A percentile compares a stretch with the other conserved stretches of the same genome.
Conservation (phyloP, 2,888 invertebrate species). For the Dinocampus coccinellae region DNA sequence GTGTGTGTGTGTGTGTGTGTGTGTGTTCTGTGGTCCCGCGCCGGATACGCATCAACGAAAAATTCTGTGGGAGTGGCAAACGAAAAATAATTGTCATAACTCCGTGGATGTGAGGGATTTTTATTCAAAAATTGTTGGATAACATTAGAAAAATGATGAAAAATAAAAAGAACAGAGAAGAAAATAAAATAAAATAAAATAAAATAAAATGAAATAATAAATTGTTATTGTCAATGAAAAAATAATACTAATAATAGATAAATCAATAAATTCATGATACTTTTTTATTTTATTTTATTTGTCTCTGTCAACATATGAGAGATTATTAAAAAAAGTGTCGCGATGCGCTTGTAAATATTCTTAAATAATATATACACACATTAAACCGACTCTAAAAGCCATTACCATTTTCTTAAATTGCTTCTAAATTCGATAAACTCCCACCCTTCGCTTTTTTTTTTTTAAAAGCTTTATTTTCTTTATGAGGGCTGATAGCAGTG, state of each 20-base stretch:
- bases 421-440: conserved; percentile 33
- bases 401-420: conserved; percentile 31
- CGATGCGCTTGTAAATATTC: conserved; percentile 13
- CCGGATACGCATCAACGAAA: not conserved
- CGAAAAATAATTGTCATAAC: not conserved
- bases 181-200: no score
- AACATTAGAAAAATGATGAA: not conserved
- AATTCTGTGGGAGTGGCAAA: not conserved
- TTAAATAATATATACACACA: conserved; percentile 10
- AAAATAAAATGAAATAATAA: no score
- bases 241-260: no score
- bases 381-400: conserved; percentile 26
- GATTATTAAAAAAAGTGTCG: not conserved
- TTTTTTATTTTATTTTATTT: no score
- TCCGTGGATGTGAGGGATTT: not conserved
- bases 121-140: not conserved
- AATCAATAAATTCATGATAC: no score
- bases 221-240: no score
- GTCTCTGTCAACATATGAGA: no score
- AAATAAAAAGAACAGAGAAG: no score
- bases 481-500: conserved; percentile 19
- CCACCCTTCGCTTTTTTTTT: no score
- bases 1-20: not conserved
- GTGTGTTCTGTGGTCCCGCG: not conserved
- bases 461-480: conserved; percentile 28